phyloP scores from a whole-genome alignment of 2,888 invertebrate genomes.

The Horisme vitalbata region DNA sequence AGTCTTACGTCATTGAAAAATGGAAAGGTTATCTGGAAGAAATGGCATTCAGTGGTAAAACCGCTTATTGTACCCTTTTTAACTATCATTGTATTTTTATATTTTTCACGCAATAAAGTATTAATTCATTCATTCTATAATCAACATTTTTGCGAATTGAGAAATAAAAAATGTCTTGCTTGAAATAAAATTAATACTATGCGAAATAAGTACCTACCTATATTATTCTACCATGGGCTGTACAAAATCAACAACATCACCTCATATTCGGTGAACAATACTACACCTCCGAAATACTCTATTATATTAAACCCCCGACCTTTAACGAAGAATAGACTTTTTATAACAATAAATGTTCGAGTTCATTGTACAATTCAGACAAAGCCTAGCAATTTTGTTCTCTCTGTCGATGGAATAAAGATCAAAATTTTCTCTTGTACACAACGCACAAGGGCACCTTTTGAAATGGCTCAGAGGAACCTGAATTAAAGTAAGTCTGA shows the following conservation, averaged over 20 bases:
- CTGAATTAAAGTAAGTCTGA: conserved; percentile 19
- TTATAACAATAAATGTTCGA: conserved; percentile 35
- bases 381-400: conserved; percentile 9
- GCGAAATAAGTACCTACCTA: neutral
- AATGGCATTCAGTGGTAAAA: no score
- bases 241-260: conserved; percentile 17
- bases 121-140: no score
- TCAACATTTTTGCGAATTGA: no score
- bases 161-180: no score
- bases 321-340: conserved; percentile 37
- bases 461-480: conserved; percentile 21
- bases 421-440: conserved; percentile 4
- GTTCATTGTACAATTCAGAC: conserved; percentile 27
- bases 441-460: conserved; percentile 20
- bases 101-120: no score
- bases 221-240: conserved; percentile 2
- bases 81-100: no score
- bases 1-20: no score
- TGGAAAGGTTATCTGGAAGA: no score
- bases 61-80: no score
- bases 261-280: conserved; percentile 27
- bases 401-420: conserved; percentile 6
- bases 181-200: no score
- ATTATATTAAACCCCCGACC: conserved; percentile 30
- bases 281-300: conserved; percentile 22